Evolutionary conservation across 37 sponge, comb jelly and placozoan species (phyloP).

Genomic region (Cliona cf. orientalis): DNA sequence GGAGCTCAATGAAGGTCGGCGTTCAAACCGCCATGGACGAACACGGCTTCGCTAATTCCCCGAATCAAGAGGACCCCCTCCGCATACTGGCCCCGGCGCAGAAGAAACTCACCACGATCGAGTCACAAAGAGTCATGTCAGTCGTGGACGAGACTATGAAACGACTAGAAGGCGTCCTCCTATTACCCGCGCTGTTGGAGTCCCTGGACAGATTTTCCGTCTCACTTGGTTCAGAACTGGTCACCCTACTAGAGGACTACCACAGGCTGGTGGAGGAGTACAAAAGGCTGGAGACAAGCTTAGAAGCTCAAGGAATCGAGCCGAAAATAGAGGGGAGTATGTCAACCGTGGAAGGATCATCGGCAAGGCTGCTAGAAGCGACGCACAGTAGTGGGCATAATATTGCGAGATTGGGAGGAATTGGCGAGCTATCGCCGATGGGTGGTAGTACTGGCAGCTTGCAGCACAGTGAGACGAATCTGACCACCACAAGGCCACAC

Average conservation of each 20-base stretch:
- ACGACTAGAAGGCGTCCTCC: slow-evolving; percentile 52
- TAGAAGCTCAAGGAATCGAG: neutral
- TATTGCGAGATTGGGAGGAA: no score
- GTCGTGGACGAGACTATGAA: slow-evolving; percentile 79
- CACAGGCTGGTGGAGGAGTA: slow-evolving; percentile 42
- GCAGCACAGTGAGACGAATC: no score
- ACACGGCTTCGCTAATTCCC: no score
- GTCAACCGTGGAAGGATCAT: neutral
- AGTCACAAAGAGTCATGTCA: slow-evolving; percentile 90
- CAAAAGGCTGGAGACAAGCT: neutral
- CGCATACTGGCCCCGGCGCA: slow-evolving; percentile 84
- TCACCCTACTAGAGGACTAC: slow-evolving; percentile 75
- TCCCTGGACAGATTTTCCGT: slow-evolving; percentile 62
- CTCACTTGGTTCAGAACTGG: slow-evolving; percentile 74
- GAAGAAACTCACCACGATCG: slow-evolving; percentile 91
- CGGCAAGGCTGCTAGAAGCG: no score
- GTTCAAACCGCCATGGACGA: no score
- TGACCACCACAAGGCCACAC: no score
- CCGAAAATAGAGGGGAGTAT: neutral
- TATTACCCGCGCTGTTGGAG: slow-evolving; percentile 42
- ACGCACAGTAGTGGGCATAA: no score
- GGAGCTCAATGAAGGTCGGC: no score
- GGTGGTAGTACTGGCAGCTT: no score
- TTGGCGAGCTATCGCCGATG: no score
- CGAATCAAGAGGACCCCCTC: slow-evolving; percentile 45